Base-by-base conservation (phyloP, 2,797 vertebrate genomes). In the Gastrophryne carolinensis region DNA sequence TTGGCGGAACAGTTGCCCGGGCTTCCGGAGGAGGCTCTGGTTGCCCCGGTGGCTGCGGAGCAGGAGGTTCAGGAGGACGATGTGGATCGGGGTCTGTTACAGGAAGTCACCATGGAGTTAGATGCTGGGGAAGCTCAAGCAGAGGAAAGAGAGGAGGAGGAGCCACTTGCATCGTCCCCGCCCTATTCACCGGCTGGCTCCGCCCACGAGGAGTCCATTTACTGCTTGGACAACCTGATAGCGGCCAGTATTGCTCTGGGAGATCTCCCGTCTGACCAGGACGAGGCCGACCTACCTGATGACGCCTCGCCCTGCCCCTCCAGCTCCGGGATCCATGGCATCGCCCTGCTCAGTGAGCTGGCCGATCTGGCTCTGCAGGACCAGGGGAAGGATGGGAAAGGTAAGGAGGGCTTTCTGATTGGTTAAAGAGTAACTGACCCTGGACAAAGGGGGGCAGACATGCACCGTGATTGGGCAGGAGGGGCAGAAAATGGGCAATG, bases 341-440 rank as follows among this genome's bases (percentile, higher is more conserved):
- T 98, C 53, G 92, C 94, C 82, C 92, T 99, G 80, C 94, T 99
- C 79, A 97, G 97, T 2, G 97, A 98, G 80, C 86, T 98, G 79
- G 97, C 95, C 0, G 95, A 98, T 81, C 88, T 99, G 84, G 95
- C 97, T 87, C 83, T 89, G 77, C 94, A 90, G 79, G 90, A 84
- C 81, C 92, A 88, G 64, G 88, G 9, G 5, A 53, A 78, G 50
- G 67, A 72, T 21, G 24, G 37, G 21, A 57, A 78, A 50, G 52
- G 75, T 78, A 34, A 30, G 67, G 6, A 3, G 3, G 4, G 15
- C 39, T 41, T 34, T 34, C 30, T 9, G 4, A 34, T 34, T 34
- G 30, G 30, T 4, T 34, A 34, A 34, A 34, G 9, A 34, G 4
- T n/a, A n/a, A n/a, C n/a, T n/a, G n/a, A n/a, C n/a, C n/a, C n/a